Base-by-base conservation (phyloP, 2,797 vertebrate species). In the Hydrophis major region DNA sequence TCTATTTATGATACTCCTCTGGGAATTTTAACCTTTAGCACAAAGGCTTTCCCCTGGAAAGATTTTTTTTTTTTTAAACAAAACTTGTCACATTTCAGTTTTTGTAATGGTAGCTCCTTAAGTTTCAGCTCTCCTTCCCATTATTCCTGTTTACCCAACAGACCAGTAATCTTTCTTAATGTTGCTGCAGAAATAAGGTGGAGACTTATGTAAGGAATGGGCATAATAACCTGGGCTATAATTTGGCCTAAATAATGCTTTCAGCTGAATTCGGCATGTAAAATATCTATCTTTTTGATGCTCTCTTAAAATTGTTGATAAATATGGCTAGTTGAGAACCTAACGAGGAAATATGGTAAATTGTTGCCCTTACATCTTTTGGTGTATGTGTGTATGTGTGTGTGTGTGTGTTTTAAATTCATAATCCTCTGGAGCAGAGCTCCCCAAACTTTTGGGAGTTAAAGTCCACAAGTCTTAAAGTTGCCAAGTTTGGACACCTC, bases 221-320 rank as follows among this genome's bases (percentile, higher is more conserved):
- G 59, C 88, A 69, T 89, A 96, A 94, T 94, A 59, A 87, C 1
- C 88, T 88, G 7, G 55, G 32, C 94, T 95, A 94, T 89, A 91
- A 92, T 90, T 94, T 74, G 69, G 90, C 93, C 87, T 89, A 95
- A 93, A 93, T 94, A 93, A 74, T 93, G 88, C 90, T 95, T 78
- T 89, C 95, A 95, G 94, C 94, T 91, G 89, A 89, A 95, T 61
- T 93, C 92, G 78, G 90, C 69, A 88, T 28, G 94, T 28, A 91
- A 88, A 95, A 94, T 92, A 90, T 32, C n/a, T 32, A 90, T 32
- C 14, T 32, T 69, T 59, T 94, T 94, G 92, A 12, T 8, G 10
- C 90, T 93, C 59, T 13, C 11, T 59, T 92, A 92, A 92, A 94
- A 92, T 92, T 91, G 92, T 6, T 0, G 92, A 11, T 88, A 89